A percentile compares a stretch with the other conserved stretches of the same genome.
Evolutionary conservation across 2,797 vertebrate species (phyloP).

Genomic region (Scyliorhinus canicula): DNA sequence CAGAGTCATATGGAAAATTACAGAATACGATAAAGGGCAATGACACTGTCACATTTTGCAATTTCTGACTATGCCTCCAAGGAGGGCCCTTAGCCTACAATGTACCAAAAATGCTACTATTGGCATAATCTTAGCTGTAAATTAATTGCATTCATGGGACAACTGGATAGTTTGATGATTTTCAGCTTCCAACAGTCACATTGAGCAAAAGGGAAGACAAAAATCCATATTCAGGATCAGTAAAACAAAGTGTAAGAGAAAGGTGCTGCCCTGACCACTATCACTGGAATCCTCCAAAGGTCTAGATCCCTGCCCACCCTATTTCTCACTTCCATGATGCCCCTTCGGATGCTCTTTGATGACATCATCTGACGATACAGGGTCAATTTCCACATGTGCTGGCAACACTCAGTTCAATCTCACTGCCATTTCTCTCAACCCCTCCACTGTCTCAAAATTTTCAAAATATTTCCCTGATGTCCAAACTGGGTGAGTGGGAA

Average conservation of each 20-base stretch:
- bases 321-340: no score
- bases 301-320: no score
- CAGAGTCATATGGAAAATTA: background rate
- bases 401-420: no score
- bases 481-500: no score
- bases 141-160: background rate
- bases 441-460: no score
- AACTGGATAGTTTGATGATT: background rate
- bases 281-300: no score
- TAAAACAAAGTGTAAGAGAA: background rate
- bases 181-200: background rate
- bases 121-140: background rate
- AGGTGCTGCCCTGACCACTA: no score
- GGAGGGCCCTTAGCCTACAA: background rate
- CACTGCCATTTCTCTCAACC: no score
- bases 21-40: background rate
- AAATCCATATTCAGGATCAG: background rate
- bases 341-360: no score
- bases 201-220: background rate
- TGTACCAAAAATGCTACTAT: background rate
- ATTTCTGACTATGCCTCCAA: background rate
- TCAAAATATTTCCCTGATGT: no score
- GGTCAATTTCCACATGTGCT: no score
- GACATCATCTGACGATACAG: no score
- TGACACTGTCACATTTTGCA: background rate